Evolutionary conservation across 2,113 vertebrate species (phyloP), one percentile per base, ranked within the genome.

Genomic region (Phainopepla nitens): DNA sequence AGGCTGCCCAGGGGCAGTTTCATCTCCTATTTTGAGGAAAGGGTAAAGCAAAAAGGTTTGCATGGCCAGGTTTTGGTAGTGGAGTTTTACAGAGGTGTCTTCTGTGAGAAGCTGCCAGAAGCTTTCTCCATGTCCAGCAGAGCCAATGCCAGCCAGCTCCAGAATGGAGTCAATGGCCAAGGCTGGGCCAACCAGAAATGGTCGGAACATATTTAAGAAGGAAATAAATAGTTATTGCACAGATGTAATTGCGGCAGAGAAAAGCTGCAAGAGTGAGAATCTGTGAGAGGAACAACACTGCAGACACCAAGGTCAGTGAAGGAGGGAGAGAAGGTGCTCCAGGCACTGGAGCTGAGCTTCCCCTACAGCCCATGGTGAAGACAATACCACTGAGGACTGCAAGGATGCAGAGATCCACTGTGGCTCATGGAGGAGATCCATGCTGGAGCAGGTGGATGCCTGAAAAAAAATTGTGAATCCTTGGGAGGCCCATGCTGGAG

Each of bases 361-460:
- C 28, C 16, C 23, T 53, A 20, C n/a, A n/a, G 28, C 8, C 47
- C 3, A 4, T 20, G 39, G 28, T 33, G 29, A 87, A 70, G 19
- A 45, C 15, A 29, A n/a, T 45, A 70, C 12, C 47, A 28, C 0
- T 0, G n/a, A n/a, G 15, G 23, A 45, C 28, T 1, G 0, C 15
- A 53, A 45, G n/a, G n/a, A 53, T 28, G 23, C 45, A 44, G 53
- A 69, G 22, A 78, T 47, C 19, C 64, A 53, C 28, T 28, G 15
- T 15, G 78, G 54, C 45, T n/a, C 1, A 0, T 17, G 22, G 11
- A 72, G 21, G 27, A 45, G 33, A 83, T 13, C 47, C 5, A 1
- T 13, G 15, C 47, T 0, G 0, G 47, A 61, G 24, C 8, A 69
- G 28, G 7, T 33, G 19, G 29, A 16, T 69, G 39, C 39, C 47